Percentiles rank a stretch among this genome's conserved stretches.
phyloP scores from a whole-genome alignment of 2,797 vertebrate species.

The Staurois parvus region DNA sequence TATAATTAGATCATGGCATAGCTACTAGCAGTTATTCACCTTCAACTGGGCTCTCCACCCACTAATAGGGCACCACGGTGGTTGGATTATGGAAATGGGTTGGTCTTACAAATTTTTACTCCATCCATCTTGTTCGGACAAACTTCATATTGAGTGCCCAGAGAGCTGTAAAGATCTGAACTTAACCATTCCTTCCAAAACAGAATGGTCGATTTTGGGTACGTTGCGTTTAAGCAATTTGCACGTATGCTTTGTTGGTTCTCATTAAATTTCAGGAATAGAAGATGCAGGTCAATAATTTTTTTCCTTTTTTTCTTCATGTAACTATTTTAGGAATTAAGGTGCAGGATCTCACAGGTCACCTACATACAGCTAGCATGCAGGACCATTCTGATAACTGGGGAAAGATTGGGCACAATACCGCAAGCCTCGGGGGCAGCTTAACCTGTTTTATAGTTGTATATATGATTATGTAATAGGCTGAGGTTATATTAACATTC shows the following conservation, averaged over 20 bases:
- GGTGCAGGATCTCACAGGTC: neutral
- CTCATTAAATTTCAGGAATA: neutral
- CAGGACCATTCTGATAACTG: neutral
- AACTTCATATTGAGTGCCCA: too few relatives aligned
- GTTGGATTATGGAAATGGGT: too few relatives aligned
- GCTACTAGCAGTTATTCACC: too few relatives aligned
- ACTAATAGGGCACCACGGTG: too few relatives aligned
- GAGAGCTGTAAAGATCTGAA: too few relatives aligned
- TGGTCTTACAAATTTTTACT: too few relatives aligned
- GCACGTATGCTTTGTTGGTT: neutral
- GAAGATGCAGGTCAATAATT: neutral
- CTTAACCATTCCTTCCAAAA: too few relatives aligned
- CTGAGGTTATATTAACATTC: neutral
- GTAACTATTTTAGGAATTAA: neutral
- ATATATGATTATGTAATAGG: neutral
- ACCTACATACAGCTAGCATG: neutral
- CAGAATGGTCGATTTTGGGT: neutral
- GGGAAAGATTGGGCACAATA: neutral
- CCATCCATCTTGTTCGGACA: too few relatives aligned
- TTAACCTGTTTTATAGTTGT: neutral
- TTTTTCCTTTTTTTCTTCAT: neutral
- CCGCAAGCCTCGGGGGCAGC: neutral
- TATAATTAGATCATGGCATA: too few relatives aligned
- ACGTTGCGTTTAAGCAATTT: neutral
- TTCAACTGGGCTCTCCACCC: too few relatives aligned